phyloP scores from a whole-genome alignment of 2,797 vertebrate species.

The Furcifer pardalis region DNA sequence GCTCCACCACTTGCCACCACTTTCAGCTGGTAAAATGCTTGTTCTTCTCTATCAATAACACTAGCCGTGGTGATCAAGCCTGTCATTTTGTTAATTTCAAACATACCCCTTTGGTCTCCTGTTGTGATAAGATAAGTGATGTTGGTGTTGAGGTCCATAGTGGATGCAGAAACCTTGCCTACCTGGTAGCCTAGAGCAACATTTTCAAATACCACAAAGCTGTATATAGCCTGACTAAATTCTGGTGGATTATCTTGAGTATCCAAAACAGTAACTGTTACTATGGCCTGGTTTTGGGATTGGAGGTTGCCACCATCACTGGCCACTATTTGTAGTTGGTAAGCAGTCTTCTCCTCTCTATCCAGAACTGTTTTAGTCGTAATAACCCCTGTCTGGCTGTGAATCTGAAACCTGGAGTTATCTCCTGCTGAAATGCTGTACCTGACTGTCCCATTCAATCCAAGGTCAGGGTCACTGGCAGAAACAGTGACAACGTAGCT shows the following conservation, averaged over 20 bases:
- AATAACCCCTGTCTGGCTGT: slow-evolving; percentile 87
- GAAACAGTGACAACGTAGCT: slow-evolving; percentile 88
- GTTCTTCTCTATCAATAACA: slow-evolving; percentile 92
- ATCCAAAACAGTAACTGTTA: slow-evolving; percentile 94
- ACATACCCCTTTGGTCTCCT: slow-evolving; percentile 92
- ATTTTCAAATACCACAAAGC: slow-evolving; percentile 98
- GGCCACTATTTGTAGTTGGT: slow-evolving; percentile 91
- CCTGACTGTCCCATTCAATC: slow-evolving; percentile 89
- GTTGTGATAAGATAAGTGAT: slow-evolving; percentile 94
- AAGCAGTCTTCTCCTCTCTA: slow-evolving; percentile 92
- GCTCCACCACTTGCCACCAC: slow-evolving; percentile 91
- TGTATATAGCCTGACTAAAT: slow-evolving; percentile 88
- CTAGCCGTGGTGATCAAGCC: slow-evolving; percentile 89
- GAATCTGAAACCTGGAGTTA: slow-evolving; percentile 88
- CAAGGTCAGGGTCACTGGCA: slow-evolving; percentile 91
- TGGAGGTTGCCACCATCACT: slow-evolving; percentile 88
- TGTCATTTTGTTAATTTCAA: slow-evolving; percentile 80
- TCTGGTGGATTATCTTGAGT: slow-evolving; percentile 95
- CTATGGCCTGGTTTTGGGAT: slow-evolving; percentile 88
- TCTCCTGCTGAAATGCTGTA: slow-evolving; percentile 93
- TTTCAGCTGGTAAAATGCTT: slow-evolving; percentile 91
- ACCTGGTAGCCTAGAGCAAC: slow-evolving; percentile 85
- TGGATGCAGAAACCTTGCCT: slow-evolving; percentile 90
- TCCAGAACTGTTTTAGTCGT: slow-evolving; percentile 89
- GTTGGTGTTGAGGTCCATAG: slow-evolving; percentile 93